Conservation (phyloP, 2,113 vertebrate species). For the Desmodus rotundus region DNA sequence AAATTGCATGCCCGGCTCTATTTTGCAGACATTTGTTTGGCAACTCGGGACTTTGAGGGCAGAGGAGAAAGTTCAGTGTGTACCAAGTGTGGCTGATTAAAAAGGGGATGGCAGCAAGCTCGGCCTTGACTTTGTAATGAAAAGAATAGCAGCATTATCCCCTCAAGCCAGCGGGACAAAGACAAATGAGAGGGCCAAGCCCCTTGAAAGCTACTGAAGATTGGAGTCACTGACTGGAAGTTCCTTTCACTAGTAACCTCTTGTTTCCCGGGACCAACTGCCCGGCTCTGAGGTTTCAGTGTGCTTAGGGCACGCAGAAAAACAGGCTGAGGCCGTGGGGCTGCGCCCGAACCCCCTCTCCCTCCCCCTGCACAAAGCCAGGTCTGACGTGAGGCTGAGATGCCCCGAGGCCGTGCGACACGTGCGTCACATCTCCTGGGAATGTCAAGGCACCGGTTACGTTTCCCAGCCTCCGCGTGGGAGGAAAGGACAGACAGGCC, state of each 20-base stretch:
- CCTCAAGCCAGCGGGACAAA: neutral
- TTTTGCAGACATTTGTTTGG: conserved; percentile 20
- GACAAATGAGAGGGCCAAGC: fast-evolving
- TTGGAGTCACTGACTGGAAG: neutral
- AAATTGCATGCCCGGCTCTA: conserved; percentile 25
- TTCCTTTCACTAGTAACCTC: neutral
- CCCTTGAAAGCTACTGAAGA: neutral
- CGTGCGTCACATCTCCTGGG: neutral
- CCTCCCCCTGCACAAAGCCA: neutral
- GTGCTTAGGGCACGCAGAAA: neutral
- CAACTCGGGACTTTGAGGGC: neutral
- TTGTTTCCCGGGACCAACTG: neutral
- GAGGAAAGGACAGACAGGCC: neutral
- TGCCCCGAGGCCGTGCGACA: neutral
- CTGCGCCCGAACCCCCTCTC: neutral
- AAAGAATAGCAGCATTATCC: conserved; percentile 49
- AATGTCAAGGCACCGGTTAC: neutral
- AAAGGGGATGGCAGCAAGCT: neutral
- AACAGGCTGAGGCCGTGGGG: neutral
- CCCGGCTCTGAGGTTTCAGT: neutral
- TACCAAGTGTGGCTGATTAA: neutral
- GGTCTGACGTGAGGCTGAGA: neutral
- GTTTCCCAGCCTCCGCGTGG: neutral
- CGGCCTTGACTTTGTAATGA: neutral
- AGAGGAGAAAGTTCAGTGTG: conserved; percentile 1